Percentiles rank a stretch among this genome's conserved stretches.
Conservation (phyloP, 2,797 vertebrate genomes). For the Neostethus bicornis region DNA sequence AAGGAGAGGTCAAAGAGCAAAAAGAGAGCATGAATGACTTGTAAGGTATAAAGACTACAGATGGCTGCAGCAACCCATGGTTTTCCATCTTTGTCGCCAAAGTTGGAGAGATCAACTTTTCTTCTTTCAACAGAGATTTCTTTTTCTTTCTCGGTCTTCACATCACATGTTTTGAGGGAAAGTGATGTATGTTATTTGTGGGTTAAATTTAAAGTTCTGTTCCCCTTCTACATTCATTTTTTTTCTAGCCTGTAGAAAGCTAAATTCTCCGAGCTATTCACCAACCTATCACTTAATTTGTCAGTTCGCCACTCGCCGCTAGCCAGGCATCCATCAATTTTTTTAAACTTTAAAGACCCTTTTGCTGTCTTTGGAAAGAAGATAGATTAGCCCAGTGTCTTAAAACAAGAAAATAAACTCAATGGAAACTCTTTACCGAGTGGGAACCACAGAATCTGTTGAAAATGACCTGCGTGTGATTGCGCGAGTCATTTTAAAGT, state of each 20-base stretch:
- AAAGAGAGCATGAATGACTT: constrained; percentile 41
- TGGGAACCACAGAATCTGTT: constrained; percentile 1
- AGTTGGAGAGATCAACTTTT: constrained; percentile 40
- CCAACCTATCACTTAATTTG: not conserved
- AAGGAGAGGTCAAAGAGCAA: constrained; percentile 40
- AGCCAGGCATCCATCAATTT: not conserved
- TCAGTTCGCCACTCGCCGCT: not conserved
- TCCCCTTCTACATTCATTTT: not conserved
- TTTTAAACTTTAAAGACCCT: not conserved
- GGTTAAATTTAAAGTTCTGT: not conserved
- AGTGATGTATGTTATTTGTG: constrained; percentile 3
- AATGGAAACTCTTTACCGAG: not conserved
- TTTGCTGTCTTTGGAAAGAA: constrained; percentile 1
- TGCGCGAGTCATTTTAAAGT: not conserved
- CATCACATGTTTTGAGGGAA: constrained; percentile 19
- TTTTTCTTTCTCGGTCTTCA: constrained; percentile 1
- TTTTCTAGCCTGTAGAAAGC: not conserved
- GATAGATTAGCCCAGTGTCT: not conserved
- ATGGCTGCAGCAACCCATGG: constrained; percentile 32
- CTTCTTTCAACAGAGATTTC: constrained; percentile 27
- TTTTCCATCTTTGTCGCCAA: constrained; percentile 36
- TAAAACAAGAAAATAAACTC: constrained; percentile 12
- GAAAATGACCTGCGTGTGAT: not conserved
- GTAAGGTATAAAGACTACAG: constrained; percentile 36
- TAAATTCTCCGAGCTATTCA: not conserved